phyloP scores from a whole-genome alignment of 2,113 vertebrate genomes.

The Corapipo altera region DNA sequence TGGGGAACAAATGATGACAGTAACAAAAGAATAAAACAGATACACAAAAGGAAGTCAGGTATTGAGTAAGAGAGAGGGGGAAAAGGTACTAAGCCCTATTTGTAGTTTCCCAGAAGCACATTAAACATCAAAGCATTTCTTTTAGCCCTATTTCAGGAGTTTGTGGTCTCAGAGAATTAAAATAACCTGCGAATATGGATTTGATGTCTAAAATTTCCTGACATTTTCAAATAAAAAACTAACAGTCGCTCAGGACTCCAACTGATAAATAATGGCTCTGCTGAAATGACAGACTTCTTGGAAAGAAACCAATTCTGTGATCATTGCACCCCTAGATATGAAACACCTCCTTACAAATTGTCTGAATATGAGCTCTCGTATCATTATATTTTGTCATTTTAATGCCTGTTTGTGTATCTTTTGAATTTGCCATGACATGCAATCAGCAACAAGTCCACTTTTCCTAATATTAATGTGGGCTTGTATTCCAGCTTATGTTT shows the following conservation, averaged over 20 bases:
- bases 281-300: conserved; percentile 72
- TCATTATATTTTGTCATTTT: conserved; percentile 68
- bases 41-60: conserved; percentile 64
- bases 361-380: conserved; percentile 58
- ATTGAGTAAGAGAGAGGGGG: conserved; percentile 18
- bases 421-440: conserved; percentile 50
- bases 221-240: conserved; percentile 65
- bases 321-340: conserved; percentile 72
- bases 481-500: conserved; percentile 23
- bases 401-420: conserved; percentile 66
- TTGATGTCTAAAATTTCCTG: conserved; percentile 67
- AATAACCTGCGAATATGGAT: conserved; percentile 63
- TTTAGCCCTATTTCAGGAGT: conserved; percentile 51
- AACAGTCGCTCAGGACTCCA: conserved; percentile 49
- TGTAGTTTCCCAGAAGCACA: conserved; percentile 26
- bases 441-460: conserved; percentile 32
- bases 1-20: conserved; percentile 68
- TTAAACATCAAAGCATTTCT: conserved; percentile 65
- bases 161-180: conserved; percentile 61
- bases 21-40: conserved; percentile 55
- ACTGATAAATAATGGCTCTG: conserved; percentile 71
- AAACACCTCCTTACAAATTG: conserved; percentile 74
- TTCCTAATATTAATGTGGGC: conserved; percentile 32
- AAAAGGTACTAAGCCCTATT: conserved; percentile 31
- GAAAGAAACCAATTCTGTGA: conserved; percentile 73